Percentiles rank a stretch among this genome's conserved stretches.
Conservation (phyloP, 2,888 invertebrate genomes). For the Mythimna albipuncta region DNA sequence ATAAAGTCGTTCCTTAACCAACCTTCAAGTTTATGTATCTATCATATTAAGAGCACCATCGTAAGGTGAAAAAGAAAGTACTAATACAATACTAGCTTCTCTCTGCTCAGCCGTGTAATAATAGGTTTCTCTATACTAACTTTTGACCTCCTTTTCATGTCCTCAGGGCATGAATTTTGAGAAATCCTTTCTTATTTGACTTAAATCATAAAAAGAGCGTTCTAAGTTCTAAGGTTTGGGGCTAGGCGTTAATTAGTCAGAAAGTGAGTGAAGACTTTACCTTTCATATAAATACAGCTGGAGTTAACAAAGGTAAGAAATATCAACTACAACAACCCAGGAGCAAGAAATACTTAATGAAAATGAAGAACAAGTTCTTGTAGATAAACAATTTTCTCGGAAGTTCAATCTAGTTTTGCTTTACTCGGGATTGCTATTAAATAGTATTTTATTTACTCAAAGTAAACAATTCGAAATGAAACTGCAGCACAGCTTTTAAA, state of each 20-base stretch:
- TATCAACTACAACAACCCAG: not conserved
- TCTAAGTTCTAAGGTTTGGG: too few relatives aligned
- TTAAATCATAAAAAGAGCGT: too few relatives aligned
- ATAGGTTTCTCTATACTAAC: too few relatives aligned
- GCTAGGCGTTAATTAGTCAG: too few relatives aligned
- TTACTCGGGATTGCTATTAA: conserved; percentile 11
- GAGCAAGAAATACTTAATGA: conserved; percentile 3
- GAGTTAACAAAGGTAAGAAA: conserved; percentile 2
- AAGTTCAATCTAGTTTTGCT: conserved; percentile 5
- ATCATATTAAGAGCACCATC: not conserved
- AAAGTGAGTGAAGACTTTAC: too few relatives aligned
- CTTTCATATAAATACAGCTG: too few relatives aligned
- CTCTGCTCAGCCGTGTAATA: too few relatives aligned
- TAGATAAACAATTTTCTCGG: conserved; percentile 4
- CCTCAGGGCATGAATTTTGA: too few relatives aligned
- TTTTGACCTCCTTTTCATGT: too few relatives aligned
- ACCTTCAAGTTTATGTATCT: not conserved
- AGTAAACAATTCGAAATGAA: not conserved
- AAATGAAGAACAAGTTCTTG: conserved; percentile 14
- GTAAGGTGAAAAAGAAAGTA: not conserved
- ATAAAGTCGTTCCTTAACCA: not conserved
- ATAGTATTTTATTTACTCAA: not conserved
- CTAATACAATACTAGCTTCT: not conserved
- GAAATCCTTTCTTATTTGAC: too few relatives aligned
- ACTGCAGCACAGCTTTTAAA: not conserved